Conservation (phyloP, 2,113 vertebrate species). For the Progne subis region DNA sequence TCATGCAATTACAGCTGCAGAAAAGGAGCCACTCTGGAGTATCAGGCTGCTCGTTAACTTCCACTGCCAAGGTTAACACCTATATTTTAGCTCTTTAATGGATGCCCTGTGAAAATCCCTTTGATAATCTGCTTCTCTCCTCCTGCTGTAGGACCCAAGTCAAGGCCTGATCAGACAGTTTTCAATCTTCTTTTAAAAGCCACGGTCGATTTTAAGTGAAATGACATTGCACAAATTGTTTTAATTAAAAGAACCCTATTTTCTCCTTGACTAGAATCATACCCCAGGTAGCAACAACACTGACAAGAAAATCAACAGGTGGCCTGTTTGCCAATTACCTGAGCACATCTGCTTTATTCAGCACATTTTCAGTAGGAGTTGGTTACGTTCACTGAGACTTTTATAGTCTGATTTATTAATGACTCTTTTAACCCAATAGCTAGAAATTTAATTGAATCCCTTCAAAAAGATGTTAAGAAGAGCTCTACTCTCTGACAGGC, state of each 20-base stretch:
- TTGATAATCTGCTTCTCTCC: neutral
- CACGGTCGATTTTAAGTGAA: slow-evolving; percentile 28
- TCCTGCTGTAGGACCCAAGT: neutral
- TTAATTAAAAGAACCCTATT: slow-evolving; percentile 59
- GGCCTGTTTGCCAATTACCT: slow-evolving; percentile 21
- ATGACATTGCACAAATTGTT: neutral
- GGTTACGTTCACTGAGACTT: neutral
- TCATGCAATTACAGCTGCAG: neutral
- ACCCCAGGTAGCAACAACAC: slow-evolving; percentile 16
- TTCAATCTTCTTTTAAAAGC: slow-evolving; percentile 51
- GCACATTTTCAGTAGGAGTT: neutral
- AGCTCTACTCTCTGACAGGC: neutral
- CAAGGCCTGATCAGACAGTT: neutral
- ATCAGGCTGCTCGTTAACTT: neutral
- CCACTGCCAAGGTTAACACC: neutral
- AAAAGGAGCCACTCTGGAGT: neutral
- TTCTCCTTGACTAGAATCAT: slow-evolving; percentile 37
- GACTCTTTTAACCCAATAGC: slow-evolving; percentile 22
- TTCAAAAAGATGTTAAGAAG: slow-evolving; percentile 48
- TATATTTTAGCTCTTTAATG: neutral
- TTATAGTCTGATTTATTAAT: slow-evolving; percentile 42
- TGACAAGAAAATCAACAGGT: slow-evolving; percentile 35
- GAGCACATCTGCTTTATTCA: slow-evolving; percentile 19
- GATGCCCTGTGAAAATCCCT: neutral
- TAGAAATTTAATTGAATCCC: slow-evolving; percentile 24